These are phyloP conservation scores for Zophobas morio DNA, from an alignment of 1,140 invertebrate genomes.

Conservation along the genomic window DNA sequence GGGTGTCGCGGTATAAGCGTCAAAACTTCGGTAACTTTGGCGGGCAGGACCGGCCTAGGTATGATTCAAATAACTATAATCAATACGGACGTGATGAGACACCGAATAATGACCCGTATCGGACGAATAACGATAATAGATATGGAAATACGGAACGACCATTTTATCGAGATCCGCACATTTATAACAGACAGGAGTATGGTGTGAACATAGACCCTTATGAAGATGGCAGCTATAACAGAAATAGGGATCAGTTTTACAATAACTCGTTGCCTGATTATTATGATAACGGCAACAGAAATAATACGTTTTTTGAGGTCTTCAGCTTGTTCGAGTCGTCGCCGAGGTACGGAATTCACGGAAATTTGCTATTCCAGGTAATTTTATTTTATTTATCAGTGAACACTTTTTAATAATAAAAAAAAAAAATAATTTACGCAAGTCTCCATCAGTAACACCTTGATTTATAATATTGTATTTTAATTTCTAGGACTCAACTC, in stretches of 20 bases:
- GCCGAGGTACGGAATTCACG: slow-evolving; percentile 75
- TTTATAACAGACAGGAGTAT: slow-evolving; percentile 61
- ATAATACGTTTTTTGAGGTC: slow-evolving; percentile 68
- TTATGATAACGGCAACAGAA: slow-evolving; percentile 20
- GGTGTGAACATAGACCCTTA: slow-evolving; percentile 65
- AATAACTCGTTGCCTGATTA: slow-evolving; percentile 9
- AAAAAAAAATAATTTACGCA: too few relatives aligned
- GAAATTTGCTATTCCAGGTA: slow-evolving; percentile 81
- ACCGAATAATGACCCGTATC: slow-evolving; percentile 21
- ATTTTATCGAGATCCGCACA: slow-evolving; percentile 59
- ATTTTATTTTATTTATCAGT: slow-evolving; percentile 45
- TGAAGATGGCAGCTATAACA: slow-evolving; percentile 54
- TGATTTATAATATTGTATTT: slow-evolving; percentile 44
- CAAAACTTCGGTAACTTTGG: slow-evolving; percentile 57
- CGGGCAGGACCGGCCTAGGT: slow-evolving; percentile 24
- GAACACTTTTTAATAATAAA: too few relatives aligned
- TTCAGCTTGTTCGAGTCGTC: slow-evolving; percentile 82
- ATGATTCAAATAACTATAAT: slow-evolving; percentile 2
- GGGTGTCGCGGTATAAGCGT: slow-evolving; percentile 53
- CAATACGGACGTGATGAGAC: slow-evolving; percentile 48
- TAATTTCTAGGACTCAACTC: slow-evolving; percentile 77
- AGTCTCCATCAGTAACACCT: too few relatives aligned
- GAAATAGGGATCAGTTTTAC: slow-evolving; percentile 9
- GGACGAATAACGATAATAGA: slow-evolving; percentile 20
- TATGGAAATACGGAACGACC: slow-evolving; percentile 51